phyloP scores from a whole-genome alignment of 2,113 vertebrate species.

The Corvus moneduloides region DNA sequence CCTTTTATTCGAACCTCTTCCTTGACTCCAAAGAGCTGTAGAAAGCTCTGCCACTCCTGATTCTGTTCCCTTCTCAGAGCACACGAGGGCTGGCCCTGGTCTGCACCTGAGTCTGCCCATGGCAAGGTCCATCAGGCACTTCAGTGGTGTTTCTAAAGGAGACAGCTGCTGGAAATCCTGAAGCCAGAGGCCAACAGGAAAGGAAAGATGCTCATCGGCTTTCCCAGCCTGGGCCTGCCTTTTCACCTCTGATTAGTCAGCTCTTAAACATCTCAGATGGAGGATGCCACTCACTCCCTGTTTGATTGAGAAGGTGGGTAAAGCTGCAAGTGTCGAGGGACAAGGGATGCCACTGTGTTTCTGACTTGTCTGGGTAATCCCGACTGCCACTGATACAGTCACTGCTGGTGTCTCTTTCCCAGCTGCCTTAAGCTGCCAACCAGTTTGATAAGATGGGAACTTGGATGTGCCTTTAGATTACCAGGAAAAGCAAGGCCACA shows the following conservation, averaged over 20 bases:
- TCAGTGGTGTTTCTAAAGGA: neutral
- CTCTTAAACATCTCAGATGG: neutral
- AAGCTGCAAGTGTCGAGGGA: neutral
- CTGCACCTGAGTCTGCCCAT: neutral
- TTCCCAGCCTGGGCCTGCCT: neutral
- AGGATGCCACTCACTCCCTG: neutral
- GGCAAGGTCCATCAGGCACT: too few species aligned
- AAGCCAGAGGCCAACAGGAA: neutral
- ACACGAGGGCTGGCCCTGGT: neutral
- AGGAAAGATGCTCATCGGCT: neutral
- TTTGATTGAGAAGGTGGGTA: neutral
- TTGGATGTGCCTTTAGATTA: neutral
- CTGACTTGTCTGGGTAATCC: neutral
- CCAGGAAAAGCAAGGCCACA: neutral
- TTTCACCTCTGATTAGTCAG: slow-evolving; percentile 2
- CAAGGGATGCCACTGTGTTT: neutral
- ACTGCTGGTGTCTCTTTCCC: neutral
- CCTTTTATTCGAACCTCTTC: neutral
- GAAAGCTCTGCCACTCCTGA: neutral
- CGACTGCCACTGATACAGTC: neutral
- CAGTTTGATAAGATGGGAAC: neutral
- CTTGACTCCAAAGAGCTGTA: neutral
- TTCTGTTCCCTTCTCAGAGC: neutral
- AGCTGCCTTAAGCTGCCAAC: neutral
- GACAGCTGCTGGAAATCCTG: neutral